Conservation (phyloP, 1,140 invertebrate genomes). For the Spodoptera frugiperda region DNA sequence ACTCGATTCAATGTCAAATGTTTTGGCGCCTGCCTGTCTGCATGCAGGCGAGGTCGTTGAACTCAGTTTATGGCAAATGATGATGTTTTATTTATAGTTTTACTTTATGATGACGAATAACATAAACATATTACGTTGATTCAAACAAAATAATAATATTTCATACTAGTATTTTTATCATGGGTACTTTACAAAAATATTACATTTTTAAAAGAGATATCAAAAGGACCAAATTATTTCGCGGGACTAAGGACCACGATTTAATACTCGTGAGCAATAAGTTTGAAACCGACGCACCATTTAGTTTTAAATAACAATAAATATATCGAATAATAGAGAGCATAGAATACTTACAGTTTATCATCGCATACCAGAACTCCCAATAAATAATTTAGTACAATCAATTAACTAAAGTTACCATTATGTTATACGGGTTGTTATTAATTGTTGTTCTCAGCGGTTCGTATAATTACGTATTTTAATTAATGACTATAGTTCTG, state of each 20-base stretch:
- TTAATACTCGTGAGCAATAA: too few species aligned
- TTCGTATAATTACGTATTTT: slow-evolving; percentile 47
- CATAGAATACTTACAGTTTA: slow-evolving; percentile 8
- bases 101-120: not conserved
- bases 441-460: slow-evolving; percentile 46
- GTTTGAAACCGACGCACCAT: too few species aligned
- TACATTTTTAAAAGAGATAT: too few species aligned
- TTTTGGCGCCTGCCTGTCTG: slow-evolving; percentile 50
- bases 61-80: slow-evolving; percentile 3
- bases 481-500: slow-evolving; percentile 37
- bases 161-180: too few species aligned
- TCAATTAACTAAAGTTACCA: slow-evolving; percentile 40
- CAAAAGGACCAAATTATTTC: too few species aligned
- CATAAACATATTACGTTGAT: too few species aligned
- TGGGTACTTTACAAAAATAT: too few species aligned
- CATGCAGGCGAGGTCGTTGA: slow-evolving; percentile 30
- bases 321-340: not conserved
- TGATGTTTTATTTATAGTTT: not conserved
- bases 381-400: slow-evolving; percentile 44
- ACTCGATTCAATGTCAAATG: slow-evolving; percentile 50
- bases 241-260: too few species aligned
- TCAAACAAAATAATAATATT: too few species aligned
- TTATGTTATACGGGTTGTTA: slow-evolving; percentile 44
- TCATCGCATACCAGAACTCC: slow-evolving; percentile 23
- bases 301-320: too few species aligned